Conservation (phyloP, 2,113 vertebrate species). For the Calidris pugnax region DNA sequence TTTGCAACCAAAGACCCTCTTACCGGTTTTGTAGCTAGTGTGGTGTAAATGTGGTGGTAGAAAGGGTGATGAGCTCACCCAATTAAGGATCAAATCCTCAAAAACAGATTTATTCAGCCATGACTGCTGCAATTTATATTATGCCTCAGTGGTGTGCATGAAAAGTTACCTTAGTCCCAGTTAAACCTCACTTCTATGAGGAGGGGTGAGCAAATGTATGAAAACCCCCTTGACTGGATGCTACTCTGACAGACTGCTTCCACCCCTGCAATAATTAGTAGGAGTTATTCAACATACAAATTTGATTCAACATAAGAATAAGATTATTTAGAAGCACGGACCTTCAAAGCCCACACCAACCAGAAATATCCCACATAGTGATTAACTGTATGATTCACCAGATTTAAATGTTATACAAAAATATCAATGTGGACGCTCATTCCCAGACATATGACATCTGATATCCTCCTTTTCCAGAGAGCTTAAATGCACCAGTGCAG, state of each 20-base stretch:
- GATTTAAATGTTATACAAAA: background rate
- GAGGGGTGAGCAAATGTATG: background rate
- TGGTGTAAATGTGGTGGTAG: too few relatives aligned
- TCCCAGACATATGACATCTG: background rate
- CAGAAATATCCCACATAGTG: background rate
- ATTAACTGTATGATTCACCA: conserved; percentile 19
- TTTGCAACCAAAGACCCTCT: background rate
- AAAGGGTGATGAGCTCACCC: background rate
- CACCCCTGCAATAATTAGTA: background rate
- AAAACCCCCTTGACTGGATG: background rate
- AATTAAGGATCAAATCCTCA: background rate
- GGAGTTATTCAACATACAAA: background rate
- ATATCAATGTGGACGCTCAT: background rate
- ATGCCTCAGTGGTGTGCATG: background rate
- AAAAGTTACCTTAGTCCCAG: background rate
- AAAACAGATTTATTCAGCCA: background rate
- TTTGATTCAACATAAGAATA: background rate
- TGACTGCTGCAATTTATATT: background rate
- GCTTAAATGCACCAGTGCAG: background rate
- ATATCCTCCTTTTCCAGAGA: background rate
- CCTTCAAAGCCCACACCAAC: conserved; percentile 8
- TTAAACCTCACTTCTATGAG: background rate
- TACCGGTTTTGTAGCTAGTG: background rate
- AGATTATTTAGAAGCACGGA: background rate
- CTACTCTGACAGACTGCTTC: background rate